These are phyloP conservation scores for Thaumetopoea pityocampa DNA, from an alignment of 1,140 invertebrate species.

Conservation along the genomic window DNA sequence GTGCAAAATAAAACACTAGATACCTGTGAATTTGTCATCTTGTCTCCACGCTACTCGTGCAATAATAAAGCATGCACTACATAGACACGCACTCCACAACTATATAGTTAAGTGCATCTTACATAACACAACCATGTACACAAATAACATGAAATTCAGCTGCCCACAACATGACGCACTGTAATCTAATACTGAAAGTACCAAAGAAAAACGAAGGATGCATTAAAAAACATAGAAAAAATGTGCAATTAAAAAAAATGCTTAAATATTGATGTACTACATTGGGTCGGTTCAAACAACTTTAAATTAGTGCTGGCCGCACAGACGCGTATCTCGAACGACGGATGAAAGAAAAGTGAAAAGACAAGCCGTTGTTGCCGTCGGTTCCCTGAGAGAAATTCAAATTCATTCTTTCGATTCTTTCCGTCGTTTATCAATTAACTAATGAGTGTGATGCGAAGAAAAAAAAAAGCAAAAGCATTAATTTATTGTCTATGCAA, in stretches of 20 bases:
- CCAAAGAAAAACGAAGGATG: constrained; percentile 58
- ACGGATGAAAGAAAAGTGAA: constrained; percentile 71
- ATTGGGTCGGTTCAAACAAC: constrained; percentile 40
- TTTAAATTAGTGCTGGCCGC: constrained; percentile 42
- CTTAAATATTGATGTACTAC: constrained; percentile 27
- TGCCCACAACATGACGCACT: constrained; percentile 66
- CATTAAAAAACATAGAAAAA: constrained; percentile 45
- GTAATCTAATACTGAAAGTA: constrained; percentile 66
- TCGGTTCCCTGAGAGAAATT: constrained; percentile 59
- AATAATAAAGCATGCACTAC: constrained; percentile 70
- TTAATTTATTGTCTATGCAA: too few relatives aligned
- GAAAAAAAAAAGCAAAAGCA: too few relatives aligned
- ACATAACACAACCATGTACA: constrained; percentile 58
- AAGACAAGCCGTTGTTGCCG: constrained; percentile 44
- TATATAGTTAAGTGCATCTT: constrained; percentile 65
- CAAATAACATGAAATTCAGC: constrained; percentile 58
- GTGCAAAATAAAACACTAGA: constrained; percentile 29
- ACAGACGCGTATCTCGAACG: constrained; percentile 45
- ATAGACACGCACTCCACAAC: constrained; percentile 58
- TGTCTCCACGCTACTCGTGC: constrained; percentile 54
- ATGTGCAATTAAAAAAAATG: constrained; percentile 35
- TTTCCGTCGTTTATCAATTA: too few relatives aligned
- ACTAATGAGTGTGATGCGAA: too few relatives aligned
- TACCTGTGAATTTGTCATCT: constrained; percentile 75
- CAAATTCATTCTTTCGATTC: constrained; percentile 30